Percentiles rank a stretch among this genome's conserved stretches.
Conservation (phyloP, 2,113 vertebrate species). For the Pituophis catenifer region DNA sequence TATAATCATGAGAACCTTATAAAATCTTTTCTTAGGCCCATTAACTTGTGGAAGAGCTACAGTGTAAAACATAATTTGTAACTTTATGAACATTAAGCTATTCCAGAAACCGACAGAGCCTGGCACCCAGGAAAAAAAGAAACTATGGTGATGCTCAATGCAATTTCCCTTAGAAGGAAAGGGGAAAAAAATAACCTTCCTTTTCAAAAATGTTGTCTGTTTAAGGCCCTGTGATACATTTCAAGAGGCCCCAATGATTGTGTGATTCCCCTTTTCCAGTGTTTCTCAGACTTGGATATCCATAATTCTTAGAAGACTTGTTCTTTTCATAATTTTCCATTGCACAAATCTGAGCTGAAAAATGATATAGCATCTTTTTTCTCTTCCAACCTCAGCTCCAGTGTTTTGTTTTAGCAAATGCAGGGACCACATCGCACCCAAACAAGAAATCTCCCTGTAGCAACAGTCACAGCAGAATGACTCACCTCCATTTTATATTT, state of each 20-base stretch:
- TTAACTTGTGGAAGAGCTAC: conserved; percentile 52
- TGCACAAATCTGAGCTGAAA: conserved; percentile 41
- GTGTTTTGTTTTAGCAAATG: conserved; percentile 39
- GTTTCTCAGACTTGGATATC: conserved; percentile 45
- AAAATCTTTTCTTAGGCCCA: conserved; percentile 61
- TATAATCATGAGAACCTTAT: conserved; percentile 45
- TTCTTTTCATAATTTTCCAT: conserved; percentile 38
- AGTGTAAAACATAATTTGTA: conserved; percentile 57
- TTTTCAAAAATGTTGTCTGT: conserved; percentile 59
- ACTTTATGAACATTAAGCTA: conserved; percentile 57
- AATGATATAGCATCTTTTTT: conserved; percentile 1
- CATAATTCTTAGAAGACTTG: conserved; percentile 54
- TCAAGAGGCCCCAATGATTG: conserved; percentile 45
- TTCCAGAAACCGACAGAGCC: conserved; percentile 62
- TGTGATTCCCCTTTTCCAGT: conserved; percentile 35
- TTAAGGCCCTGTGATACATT: conserved; percentile 55
- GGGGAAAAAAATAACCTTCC: conserved; percentile 52
- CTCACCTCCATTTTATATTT: not conserved
- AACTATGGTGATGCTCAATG: conserved; percentile 55
- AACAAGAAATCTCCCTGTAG: conserved; percentile 49
- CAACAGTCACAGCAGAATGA: conserved; percentile 20
- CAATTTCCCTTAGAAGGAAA: conserved; percentile 47
- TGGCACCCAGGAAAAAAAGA: conserved; percentile 36
- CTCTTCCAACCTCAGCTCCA: conserved; percentile 20
- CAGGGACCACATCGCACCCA: conserved; percentile 21